A percentile compares a stretch with the other conserved stretches of the same genome.
These are phyloP conservation scores for Polypterus senegalus DNA, from an alignment of 2,113 vertebrate genomes.

Conservation along the genomic window DNA sequence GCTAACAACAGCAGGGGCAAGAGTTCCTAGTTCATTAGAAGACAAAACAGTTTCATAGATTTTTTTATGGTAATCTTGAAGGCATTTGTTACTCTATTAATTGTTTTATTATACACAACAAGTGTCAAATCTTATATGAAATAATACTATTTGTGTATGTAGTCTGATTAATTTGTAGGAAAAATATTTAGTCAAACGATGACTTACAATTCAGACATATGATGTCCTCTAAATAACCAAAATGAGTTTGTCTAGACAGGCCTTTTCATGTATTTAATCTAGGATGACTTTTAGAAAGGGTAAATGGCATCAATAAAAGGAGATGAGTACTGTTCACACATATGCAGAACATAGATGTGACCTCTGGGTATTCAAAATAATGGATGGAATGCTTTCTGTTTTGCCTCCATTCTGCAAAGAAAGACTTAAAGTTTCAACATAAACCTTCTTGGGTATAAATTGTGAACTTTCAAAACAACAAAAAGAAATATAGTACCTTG, in stretches of 20 bases:
- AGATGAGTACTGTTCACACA: conserved; percentile 10
- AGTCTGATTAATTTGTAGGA: conserved; percentile 10
- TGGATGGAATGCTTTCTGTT: conserved; percentile 10
- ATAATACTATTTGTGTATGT: conserved; percentile 4
- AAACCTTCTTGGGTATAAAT: no score
- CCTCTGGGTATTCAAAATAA: conserved; percentile 17
- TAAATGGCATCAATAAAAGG: conserved; percentile 26
- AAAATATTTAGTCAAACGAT: not conserved
- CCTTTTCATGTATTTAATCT: conserved; percentile 15
- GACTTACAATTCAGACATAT: not conserved
- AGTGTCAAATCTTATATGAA: conserved; percentile 18
- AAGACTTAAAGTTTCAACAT: no score
- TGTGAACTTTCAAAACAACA: no score
- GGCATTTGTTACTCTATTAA: conserved; percentile 18
- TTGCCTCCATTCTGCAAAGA: not conserved
- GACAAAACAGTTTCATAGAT: conserved; percentile 15
- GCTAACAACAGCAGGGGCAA: conserved; percentile 16
- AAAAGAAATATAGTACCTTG: no score
- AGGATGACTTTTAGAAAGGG: conserved; percentile 24
- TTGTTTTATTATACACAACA: conserved; percentile 11
- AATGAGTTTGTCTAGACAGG: conserved; percentile 1
- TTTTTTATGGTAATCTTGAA: conserved; percentile 10
- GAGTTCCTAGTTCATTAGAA: conserved; percentile 24
- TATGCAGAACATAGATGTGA: conserved; percentile 17
- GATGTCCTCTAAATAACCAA: not conserved